Base-by-base conservation (phyloP, 2,888 invertebrate species). In the Sesia bembeciformis region DNA sequence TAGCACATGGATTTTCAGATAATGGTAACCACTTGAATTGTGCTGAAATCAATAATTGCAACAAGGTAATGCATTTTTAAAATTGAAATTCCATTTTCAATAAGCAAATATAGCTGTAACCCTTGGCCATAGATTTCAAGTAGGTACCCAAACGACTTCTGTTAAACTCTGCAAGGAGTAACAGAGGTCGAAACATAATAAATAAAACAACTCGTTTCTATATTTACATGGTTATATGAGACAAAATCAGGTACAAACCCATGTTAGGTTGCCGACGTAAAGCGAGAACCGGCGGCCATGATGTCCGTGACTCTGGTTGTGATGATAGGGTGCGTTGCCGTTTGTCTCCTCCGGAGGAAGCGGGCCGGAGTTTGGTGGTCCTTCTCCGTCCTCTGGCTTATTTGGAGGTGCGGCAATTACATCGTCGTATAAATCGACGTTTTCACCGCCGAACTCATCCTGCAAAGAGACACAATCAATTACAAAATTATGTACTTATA, bases 201-300 rank as follows among this genome's bases (percentile, higher is more conserved):
- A 23, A 23, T n/a, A 72, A 68, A 69, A 70, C 65, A 67, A 61
- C 54, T 59, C 64, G 57, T 62, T 67, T 69, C 75, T 81, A 77
- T 82, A 86, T 84, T 75, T 85, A 82, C 84, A 87, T 74, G 23
- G 4, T 74, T 79, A 82, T 68, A 73, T 74, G 69, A 84, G 66
- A 67, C 65, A 85, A 81, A 85, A 78, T 84, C 70, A 72, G 68
- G 83, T 88, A 86, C 93, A 90, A 92, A 97, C 97, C 98, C 99
- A 99, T 70, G 98, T 98, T 65, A 99, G 93, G 90, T 99, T 99
- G 73, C 99, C 99, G 74, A 99, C 94, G 89, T 99, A 99, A 51
- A 98, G 92, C 81, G 98, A 97, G 81, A 95, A 95, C 74, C 96
- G 93, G 72, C 97, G 92, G 84, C 94, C 94, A 66, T 94, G 94